Evolutionary conservation across 2,113 vertebrate genomes (phyloP).

Genomic region (Microtus richardsoni): DNA sequence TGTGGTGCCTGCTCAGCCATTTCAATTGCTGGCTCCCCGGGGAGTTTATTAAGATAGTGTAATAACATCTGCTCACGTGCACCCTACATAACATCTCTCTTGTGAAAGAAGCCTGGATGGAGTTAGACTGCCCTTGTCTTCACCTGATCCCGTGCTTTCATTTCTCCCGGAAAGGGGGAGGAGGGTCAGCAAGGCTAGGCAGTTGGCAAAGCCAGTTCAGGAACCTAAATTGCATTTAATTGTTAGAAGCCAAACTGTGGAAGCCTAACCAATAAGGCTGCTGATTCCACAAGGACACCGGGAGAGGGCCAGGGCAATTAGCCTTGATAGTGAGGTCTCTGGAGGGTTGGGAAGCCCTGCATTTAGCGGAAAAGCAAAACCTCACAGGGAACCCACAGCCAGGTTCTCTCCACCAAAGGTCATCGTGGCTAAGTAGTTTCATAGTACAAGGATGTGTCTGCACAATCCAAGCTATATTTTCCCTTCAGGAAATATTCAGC

Average conservation of each 20-base stretch:
- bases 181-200: not conserved
- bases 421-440: not conserved
- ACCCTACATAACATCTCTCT: constrained; percentile 32
- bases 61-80: not conserved
- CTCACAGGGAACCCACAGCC: not conserved
- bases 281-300: not conserved
- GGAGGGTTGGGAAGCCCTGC: not conserved
- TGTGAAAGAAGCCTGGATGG: constrained; percentile 26
- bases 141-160: constrained; percentile 47
- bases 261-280: constrained; percentile 34
- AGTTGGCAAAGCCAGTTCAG: constrained; percentile 37
- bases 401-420: not conserved
- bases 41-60: constrained; percentile 48
- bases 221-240: constrained; percentile 73
- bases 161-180: not conserved
- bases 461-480: no score
- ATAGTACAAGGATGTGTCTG: not conserved
- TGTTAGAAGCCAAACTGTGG: constrained; percentile 37
- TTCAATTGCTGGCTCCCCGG: not conserved
- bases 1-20: not conserved
- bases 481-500: not conserved
- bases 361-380: not conserved
- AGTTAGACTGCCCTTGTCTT: constrained; percentile 65
- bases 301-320: constrained; percentile 19
- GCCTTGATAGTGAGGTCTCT: not conserved